Evolutionary conservation across 2,113 vertebrate genomes (phyloP).

Genomic region (Galbula dea): DNA sequence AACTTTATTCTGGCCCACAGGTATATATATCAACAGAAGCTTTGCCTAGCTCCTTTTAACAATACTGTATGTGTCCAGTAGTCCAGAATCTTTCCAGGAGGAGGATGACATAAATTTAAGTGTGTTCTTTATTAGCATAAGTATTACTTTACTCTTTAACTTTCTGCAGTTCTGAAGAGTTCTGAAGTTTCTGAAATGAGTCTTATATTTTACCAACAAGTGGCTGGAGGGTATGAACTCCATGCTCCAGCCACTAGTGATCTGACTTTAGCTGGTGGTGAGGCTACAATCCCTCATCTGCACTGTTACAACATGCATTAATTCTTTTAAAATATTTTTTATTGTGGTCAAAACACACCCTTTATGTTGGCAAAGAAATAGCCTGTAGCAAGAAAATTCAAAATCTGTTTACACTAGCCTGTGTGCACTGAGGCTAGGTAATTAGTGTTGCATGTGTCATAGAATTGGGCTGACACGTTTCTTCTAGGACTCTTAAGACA

Average conservation of each 20-base stretch:
- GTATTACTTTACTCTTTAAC: background rate
- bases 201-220: background rate
- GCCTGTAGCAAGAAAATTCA: slow-evolving; percentile 18
- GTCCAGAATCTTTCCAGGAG: background rate
- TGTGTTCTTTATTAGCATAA: background rate
- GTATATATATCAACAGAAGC: background rate
- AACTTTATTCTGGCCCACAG: background rate
- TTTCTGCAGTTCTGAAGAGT: background rate
- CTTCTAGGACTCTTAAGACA: background rate
- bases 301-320: slow-evolving; percentile 6
- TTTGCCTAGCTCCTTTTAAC: background rate
- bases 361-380: slow-evolving; percentile 1
- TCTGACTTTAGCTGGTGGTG: background rate
- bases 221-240: background rate
- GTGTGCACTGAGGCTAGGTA: background rate
- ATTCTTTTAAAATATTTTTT: background rate
- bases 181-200: background rate
- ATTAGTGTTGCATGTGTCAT: background rate
- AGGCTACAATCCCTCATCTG: background rate
- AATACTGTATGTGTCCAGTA: background rate
- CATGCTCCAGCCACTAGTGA: background rate
- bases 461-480: background rate
- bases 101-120: background rate
- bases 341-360: slow-evolving; percentile 32
- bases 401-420: background rate